Base-by-base conservation (phyloP, 1,140 invertebrate species). In the Asobara japonica region DNA sequence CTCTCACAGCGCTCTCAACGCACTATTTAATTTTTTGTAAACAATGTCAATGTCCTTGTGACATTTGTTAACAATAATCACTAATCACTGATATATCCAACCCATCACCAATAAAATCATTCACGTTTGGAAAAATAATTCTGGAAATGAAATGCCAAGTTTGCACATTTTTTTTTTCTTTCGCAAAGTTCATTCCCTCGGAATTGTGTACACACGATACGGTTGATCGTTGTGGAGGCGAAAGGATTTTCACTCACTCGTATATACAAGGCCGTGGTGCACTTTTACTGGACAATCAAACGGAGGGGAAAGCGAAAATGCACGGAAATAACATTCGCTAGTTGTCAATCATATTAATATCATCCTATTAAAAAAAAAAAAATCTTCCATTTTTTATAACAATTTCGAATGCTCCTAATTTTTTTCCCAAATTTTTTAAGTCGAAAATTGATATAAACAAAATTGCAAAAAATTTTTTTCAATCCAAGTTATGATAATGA, bases 251-350 rank as follows among this genome's bases (percentile, higher is more conserved):
- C 51, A 56, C 51, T 56, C 51, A 27, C 51, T 56, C 51, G 51
- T 56, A 56, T 56, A 56, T 56, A 56, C 51, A 56, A 56, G 51
- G 51, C 51, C 51, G 51, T 56, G 41, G 41, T n/a, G 51, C 51
- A 56, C 51, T 56, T 56, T 56, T 56, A 56, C 51, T 56, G 51
- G 11, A 56, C 51, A 56, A 56, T 56, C 51, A 56, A 56, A 56
- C 25, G 51, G 51, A n/a, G 51, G 51, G 51, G 51, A 56, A 56
- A 56, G 51, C 51, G 51, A 45, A 16, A 56, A 56, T 27, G 51
- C 22, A 56, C 51, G 51, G 51, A 56, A 56, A 56, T 56, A 45
- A 56, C 51, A 22, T 56, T 56, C 51, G 22, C 51, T 56, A 56
- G 20, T 56, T 56, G 51, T 56, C 51, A 56, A 56, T 56, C 51